These are phyloP conservation scores for Amphiprion ocellaris DNA, from an alignment of 2,113 vertebrate species.

Conservation along the genomic window DNA sequence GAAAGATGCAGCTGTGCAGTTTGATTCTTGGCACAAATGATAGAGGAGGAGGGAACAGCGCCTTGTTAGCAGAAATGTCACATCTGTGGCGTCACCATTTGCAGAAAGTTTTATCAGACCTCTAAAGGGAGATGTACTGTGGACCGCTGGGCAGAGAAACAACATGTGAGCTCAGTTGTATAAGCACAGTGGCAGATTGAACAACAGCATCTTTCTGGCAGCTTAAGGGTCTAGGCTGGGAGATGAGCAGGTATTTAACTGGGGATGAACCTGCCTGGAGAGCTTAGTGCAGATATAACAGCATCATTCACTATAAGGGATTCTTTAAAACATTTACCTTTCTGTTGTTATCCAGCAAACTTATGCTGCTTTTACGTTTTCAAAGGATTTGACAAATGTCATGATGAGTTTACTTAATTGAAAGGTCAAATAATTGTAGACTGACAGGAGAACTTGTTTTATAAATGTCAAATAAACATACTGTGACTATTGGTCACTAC, in stretches of 20 bases:
- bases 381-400: not conserved
- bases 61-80: constrained; percentile 77
- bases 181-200: constrained; percentile 19
- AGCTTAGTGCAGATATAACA: not conserved
- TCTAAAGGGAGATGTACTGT: constrained; percentile 23
- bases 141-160: constrained; percentile 12
- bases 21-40: constrained; percentile 60
- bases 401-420: not conserved
- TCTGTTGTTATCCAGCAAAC: not conserved
- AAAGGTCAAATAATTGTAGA: no score
- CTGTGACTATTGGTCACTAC: not conserved
- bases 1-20: constrained; percentile 68
- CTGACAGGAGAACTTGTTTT: no score
- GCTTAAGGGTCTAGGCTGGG: constrained; percentile 14
- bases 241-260: constrained; percentile 19
- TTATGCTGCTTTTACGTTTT: not conserved
- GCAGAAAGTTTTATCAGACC: constrained; percentile 50
- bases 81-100: constrained; percentile 50
- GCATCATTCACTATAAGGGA: not conserved
- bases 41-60: constrained; percentile 38
- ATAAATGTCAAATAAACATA: no score
- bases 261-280: not conserved
- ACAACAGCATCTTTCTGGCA: constrained; percentile 11
- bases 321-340: constrained; percentile 4
- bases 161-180: not conserved